These are phyloP conservation scores for Neomorphus geoffroyi DNA, from an alignment of 2,797 vertebrate genomes.

Conservation along the genomic window DNA sequence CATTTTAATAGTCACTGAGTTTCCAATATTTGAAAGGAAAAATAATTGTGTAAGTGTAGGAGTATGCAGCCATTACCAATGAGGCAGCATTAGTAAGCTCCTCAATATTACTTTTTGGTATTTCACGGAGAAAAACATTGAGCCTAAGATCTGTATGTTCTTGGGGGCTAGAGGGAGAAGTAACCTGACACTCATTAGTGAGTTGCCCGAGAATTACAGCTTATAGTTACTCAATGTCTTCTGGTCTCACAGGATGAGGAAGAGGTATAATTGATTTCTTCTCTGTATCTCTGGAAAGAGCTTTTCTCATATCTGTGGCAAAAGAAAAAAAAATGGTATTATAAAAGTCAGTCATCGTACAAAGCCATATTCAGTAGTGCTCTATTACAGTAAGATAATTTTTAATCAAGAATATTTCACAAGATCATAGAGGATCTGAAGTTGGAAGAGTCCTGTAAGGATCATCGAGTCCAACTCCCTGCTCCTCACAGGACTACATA, in stretches of 20 bases:
- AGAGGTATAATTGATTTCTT: constrained; percentile 96
- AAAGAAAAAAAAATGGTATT: constrained; percentile 7
- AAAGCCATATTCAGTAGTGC: background rate
- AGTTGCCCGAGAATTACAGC: constrained; percentile 76
- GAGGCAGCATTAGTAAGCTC: background rate
- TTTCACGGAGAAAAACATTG: background rate
- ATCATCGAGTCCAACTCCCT: background rate
- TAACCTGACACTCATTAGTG: background rate
- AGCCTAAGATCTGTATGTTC: background rate
- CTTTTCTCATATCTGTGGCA: constrained; percentile 93
- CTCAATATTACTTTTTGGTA: background rate
- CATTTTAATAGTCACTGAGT: constrained; percentile 2
- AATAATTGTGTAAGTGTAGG: background rate
- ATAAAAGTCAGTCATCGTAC: background rate
- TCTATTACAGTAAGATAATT: background rate
- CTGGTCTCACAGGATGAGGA: constrained; percentile 93
- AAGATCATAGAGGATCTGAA: background rate
- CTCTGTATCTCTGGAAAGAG: constrained; percentile 91
- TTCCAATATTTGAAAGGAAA: background rate
- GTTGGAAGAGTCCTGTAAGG: background rate
- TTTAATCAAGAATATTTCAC: background rate
- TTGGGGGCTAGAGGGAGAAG: background rate
- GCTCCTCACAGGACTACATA: background rate
- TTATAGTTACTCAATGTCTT: constrained; percentile 92
- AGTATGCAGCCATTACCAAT: background rate